Percentiles rank a stretch among this genome's conserved stretches.
Evolutionary conservation across 2,888 invertebrate genomes (phyloP).

Genomic region (Eledona agricola): DNA sequence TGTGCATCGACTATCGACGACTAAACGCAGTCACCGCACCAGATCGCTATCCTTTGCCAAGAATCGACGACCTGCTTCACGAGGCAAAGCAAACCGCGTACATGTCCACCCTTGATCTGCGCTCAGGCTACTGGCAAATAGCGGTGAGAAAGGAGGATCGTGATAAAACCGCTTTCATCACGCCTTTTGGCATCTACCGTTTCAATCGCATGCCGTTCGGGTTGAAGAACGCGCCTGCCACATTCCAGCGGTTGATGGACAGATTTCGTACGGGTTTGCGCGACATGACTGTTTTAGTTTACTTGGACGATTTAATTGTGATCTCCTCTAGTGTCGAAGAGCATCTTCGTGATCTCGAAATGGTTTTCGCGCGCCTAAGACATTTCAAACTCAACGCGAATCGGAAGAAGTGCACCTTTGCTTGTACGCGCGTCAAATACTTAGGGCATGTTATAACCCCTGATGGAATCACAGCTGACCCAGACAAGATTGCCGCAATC

Average conservation of each 20-base stretch:
- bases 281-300: constrained; percentile 16
- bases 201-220: constrained; percentile 37
- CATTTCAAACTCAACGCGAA: constrained; percentile 14
- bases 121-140: constrained; percentile 51
- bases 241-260: constrained; percentile 37
- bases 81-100: constrained; percentile 44
- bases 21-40: constrained; percentile 42
- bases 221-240: constrained; percentile 28
- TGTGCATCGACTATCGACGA: constrained; percentile 55
- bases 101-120: constrained; percentile 53
- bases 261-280: constrained; percentile 22
- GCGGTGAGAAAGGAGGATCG: too few species aligned
- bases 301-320: constrained; percentile 30
- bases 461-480: constrained; percentile 5
- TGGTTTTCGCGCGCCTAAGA: constrained; percentile 16
- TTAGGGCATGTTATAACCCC: constrained; percentile 22
- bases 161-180: constrained; percentile 36
- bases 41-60: constrained; percentile 54
- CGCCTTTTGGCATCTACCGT: constrained; percentile 38
- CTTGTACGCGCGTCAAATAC: constrained; percentile 5
- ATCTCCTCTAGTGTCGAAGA: constrained; percentile 14
- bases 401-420: constrained; percentile 17
- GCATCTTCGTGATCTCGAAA: constrained; percentile 17
- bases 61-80: constrained; percentile 58
- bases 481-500: constrained; percentile 25